A percentile compares a stretch with the other conserved stretches of the same genome.
Conservation (phyloP, 2,113 vertebrate species). For the Centrocercus urophasianus region DNA sequence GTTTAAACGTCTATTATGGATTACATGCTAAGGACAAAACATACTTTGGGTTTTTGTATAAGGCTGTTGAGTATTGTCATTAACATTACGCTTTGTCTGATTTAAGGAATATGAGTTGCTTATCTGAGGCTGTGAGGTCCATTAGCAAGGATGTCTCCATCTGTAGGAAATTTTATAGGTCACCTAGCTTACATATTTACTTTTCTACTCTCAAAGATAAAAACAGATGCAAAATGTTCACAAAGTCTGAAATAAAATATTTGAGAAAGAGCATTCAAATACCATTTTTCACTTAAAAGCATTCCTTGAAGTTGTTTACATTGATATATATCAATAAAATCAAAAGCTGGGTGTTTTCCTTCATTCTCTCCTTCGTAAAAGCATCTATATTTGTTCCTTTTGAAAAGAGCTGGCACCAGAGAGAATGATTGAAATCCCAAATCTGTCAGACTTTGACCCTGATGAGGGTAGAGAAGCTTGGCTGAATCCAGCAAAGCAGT, state of each 20-base stretch:
- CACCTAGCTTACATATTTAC: not conserved
- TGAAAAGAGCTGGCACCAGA: constrained; percentile 37
- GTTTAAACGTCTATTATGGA: constrained; percentile 40
- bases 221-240: not conserved
- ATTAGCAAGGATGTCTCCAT: constrained; percentile 8
- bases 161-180: not conserved
- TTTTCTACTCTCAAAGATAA: constrained; percentile 8
- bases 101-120: not conserved
- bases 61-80: not conserved
- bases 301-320: constrained; percentile 34
- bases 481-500: constrained; percentile 24
- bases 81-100: not conserved
- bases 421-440: constrained; percentile 19
- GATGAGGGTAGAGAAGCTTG: constrained; percentile 50
- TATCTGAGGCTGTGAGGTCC: not conserved
- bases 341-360: constrained; percentile 46
- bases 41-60: not conserved
- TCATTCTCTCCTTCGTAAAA: constrained; percentile 30
- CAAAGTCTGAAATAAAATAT: not conserved
- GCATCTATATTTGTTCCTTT: constrained; percentile 30
- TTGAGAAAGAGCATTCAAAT: not conserved
- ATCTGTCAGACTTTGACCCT: constrained; percentile 54
- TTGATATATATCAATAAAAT: constrained; percentile 51
- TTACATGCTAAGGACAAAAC: not conserved
- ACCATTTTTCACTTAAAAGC: not conserved